Evolutionary conservation across 2,888 invertebrate genomes (phyloP).

Genomic region (Orthosia incerta): DNA sequence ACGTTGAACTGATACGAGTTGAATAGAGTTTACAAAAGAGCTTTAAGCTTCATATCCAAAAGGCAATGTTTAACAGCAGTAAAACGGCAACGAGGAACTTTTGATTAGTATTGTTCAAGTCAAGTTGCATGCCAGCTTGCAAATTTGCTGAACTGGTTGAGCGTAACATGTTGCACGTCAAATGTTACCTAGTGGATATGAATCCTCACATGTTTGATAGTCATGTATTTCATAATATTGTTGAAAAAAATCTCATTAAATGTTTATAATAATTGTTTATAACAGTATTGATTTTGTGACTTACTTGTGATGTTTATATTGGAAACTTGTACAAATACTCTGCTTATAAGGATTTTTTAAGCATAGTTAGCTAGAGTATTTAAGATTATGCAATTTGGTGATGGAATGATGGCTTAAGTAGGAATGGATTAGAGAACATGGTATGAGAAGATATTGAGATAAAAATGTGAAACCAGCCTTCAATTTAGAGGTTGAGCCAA

Average conservation of each 20-base stretch:
- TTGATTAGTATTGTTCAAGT: background rate
- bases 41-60: background rate
- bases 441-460: background rate
- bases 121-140: background rate
- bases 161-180: too few species aligned
- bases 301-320: constrained; percentile 58
- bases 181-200: too few species aligned
- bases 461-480: background rate
- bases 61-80: background rate
- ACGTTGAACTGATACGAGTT: constrained; percentile 98
- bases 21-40: constrained; percentile 88
- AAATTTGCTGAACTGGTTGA: too few species aligned
- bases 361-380: constrained; percentile 51
- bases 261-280: constrained; percentile 55
- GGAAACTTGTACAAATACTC: constrained; percentile 46
- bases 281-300: constrained; percentile 67
- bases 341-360: constrained; percentile 39
- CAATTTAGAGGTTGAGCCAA: background rate
- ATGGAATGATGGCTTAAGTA: background rate
- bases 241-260: constrained; percentile 58
- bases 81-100: background rate
- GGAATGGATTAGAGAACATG: background rate
- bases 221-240: constrained; percentile 45
- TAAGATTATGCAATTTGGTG: constrained; percentile 11
- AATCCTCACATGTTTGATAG: constrained; percentile 17